Base-by-base conservation (phyloP, 2,113 vertebrate species). In the Centropus unirufus region DNA sequence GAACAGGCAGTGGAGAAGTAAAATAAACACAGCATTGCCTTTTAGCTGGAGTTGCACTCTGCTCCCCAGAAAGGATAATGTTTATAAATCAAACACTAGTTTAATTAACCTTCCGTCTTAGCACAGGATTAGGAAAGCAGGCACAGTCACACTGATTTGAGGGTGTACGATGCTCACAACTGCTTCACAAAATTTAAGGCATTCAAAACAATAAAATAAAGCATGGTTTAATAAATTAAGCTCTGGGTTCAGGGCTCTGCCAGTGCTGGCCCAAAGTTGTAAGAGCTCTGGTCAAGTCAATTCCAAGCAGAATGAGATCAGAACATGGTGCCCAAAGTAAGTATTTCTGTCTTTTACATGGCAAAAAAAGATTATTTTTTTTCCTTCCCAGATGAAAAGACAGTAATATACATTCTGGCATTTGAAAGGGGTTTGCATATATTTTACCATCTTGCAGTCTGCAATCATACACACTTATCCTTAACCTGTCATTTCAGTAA, bases 21-120 rank as follows among this genome's bases (percentile, higher is more conserved):
- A 95, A 95, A 90, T 69, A 92, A 96, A 93, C 79, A 93, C 58
- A 92, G 40, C 49, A 58, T 57, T 94, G 86, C 76, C 66, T 96
- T 93, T 86, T 81, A 96, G 85, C 76, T 76, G 83, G 85, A 94
- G 93, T 64, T 89, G 69, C 76, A 74, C 83, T 95, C 73, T 61
- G 64, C 80, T 95, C 64, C 58, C 72, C 76, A 79, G 94, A 96
- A 92, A 76, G 90, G 88, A 95, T 92, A 95, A 95, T 73, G 82
- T 94, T 97, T 94, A 92, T 93, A 95, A 96, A 96, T 96, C 91
- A 96, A 96, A 96, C 90, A 91, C 3, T 2, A 46, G 55, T 88
- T 96, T 97, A 92, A 96, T 96, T 97, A 97, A 89, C 90, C 87
- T 89, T 83, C 85, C 0, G 0, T 95, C 92, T 96, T 90, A 78